Evolutionary conservation across 2,797 vertebrate species (phyloP).

Genomic region (Crocidura indochinensis): DNA sequence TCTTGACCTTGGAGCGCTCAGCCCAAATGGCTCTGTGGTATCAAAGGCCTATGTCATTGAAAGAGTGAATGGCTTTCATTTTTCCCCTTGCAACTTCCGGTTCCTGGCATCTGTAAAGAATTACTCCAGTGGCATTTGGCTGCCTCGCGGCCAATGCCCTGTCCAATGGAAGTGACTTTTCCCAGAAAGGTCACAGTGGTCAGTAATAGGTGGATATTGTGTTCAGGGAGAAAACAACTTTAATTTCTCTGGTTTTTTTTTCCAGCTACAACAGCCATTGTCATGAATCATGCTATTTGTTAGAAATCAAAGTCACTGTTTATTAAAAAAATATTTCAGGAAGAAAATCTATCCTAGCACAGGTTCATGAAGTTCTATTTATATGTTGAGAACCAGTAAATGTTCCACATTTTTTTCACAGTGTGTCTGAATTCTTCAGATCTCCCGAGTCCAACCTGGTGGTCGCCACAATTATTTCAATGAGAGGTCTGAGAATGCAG

Average conservation of each 20-base stretch:
- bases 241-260: conserved; percentile 86
- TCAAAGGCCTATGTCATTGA: conserved; percentile 93
- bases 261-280: conserved; percentile 62
- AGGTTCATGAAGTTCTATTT: background rate
- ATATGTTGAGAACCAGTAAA: conserved; percentile 32
- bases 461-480: no score
- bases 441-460: no score
- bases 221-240: conserved; percentile 79
- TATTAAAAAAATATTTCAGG: conserved; percentile 50
- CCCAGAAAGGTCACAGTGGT: conserved; percentile 91
- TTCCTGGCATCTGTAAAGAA: conserved; percentile 95
- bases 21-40: conserved; percentile 91
- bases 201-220: conserved; percentile 85
- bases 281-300: conserved; percentile 49
- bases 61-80: conserved; percentile 94
- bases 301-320: conserved; percentile 65
- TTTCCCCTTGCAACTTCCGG: conserved; percentile 93
- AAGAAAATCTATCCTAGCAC: background rate
- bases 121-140: conserved; percentile 92
- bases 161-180: conserved; percentile 91
- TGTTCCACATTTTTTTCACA: conserved; percentile 19
- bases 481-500: no score
- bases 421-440: conserved; percentile 16
- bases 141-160: conserved; percentile 93
- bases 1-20: conserved; percentile 92